Evolutionary conservation across 1,140 invertebrate genomes (phyloP), one percentile per base, ranked within the genome.

Genomic region (Oscheius sp.): DNA sequence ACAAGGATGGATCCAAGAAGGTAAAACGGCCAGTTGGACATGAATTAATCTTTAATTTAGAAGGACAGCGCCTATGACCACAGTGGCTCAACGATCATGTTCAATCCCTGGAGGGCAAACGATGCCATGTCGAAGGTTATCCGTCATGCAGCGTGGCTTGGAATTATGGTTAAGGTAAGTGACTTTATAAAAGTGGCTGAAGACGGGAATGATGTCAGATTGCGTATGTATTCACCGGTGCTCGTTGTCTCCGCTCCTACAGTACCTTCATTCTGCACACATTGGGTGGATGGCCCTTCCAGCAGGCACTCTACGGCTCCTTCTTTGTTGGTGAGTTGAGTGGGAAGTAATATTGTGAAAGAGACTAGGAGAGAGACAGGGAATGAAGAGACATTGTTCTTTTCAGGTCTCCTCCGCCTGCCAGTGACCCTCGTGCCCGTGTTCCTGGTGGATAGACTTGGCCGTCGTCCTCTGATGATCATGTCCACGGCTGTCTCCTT

Each of bases 201-300:
- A n/a, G 7, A 32, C 34, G 23, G 32, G 34, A 23, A 74, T 59
- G 31, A 3, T 2, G 73, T 73, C 68, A 73, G 42, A 77, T 77
- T 63, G 76, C 76, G 2, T 77, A 77, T 62, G 76, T 77, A 1
- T 77, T 77, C 76, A 77, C 76, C 15, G 76, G 76, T 35, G 76
- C 76, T 26, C 58, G 76, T 13, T 77, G 76, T 29, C 52, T 77
- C 4, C 74, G 76, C 3, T 66, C 76, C 29, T 77, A 72, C 65
- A 72, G 67, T 31, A 77, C 76, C 1, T 77, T 77, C 36, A 70
- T 77, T 18, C 76, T 77, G 15, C 70, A 77, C 64, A 72, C 32
- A 36, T 36, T 77, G 62, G 59, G 49, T 10, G 31, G 58, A 7
- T 75, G 73, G 73, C n/a, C 35, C 15, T 70, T 75, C 15, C n/a